These are phyloP conservation scores for Aphrocallistes beatrix DNA, from an alignment of 37 sponge, comb jelly and placozoan species.

Conservation along the genomic window DNA sequence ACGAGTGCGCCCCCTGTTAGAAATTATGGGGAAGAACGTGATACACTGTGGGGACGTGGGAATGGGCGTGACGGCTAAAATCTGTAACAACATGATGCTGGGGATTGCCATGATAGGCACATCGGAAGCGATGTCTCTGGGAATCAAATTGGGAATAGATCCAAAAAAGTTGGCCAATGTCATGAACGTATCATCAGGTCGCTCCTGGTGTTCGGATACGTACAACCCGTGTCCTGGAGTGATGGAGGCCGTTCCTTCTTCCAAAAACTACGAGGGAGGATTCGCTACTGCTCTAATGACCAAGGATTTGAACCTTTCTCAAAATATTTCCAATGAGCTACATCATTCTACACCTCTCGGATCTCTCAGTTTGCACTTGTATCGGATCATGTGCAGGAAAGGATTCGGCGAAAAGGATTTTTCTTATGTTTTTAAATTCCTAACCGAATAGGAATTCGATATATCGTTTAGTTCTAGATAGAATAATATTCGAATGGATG, in stretches of 20 bases:
- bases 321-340: slow-evolving; percentile 21
- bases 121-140: slow-evolving; percentile 79
- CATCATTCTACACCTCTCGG: slow-evolving; percentile 61
- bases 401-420: slow-evolving; percentile 74
- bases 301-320: slow-evolving; percentile 83
- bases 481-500: no score
- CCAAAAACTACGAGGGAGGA: slow-evolving; percentile 86
- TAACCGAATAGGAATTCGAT: no score
- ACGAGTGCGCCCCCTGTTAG: slow-evolving; percentile 56
- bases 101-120: slow-evolving; percentile 87
- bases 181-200: slow-evolving; percentile 76
- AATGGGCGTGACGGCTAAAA: slow-evolving; percentile 62
- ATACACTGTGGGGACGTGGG: slow-evolving; percentile 82
- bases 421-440: slow-evolving; percentile 61
- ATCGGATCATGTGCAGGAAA: slow-evolving; percentile 53
- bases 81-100: slow-evolving; percentile 97
- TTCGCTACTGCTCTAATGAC: slow-evolving; percentile 83
- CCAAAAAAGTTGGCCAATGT: slow-evolving; percentile 60
- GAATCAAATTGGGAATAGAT: slow-evolving; percentile 79
- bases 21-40: slow-evolving; percentile 86
- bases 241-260: slow-evolving; percentile 73
- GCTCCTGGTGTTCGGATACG: slow-evolving; percentile 66
- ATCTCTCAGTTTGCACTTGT: slow-evolving; percentile 56
- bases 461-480: no score
- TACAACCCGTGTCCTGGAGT: slow-evolving; percentile 98